These are phyloP conservation scores for Raja brachyura DNA, from an alignment of 2,113 vertebrate genomes.

Conservation along the genomic window DNA sequence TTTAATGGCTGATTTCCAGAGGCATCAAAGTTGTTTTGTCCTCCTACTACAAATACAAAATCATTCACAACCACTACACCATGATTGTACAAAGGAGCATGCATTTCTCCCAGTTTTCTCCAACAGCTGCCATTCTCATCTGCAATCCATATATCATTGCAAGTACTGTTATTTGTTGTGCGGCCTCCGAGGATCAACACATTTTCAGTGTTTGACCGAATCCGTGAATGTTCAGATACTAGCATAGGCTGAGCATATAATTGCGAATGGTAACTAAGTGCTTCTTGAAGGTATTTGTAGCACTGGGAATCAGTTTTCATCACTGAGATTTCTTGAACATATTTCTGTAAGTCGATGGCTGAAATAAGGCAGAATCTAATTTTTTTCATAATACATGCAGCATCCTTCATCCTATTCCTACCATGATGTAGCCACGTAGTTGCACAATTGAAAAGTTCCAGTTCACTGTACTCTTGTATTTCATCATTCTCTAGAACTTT, in stretches of 20 bases:
- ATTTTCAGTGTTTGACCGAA: rapidly evolving
- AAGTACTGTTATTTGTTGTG: conserved; percentile 39
- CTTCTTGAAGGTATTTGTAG: conserved; percentile 46
- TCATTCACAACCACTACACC: conserved; percentile 41
- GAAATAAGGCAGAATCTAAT: conserved; percentile 51
- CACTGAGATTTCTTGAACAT: conserved; percentile 40
- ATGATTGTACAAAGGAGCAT: conserved; percentile 51
- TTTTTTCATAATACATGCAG: conserved; percentile 36
- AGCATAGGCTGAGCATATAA: conserved; percentile 43
- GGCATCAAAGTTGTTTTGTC: conserved; percentile 51
- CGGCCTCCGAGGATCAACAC: conserved; percentile 49
- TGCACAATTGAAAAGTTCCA: conserved; percentile 45
- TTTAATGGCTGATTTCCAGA: conserved; percentile 49
- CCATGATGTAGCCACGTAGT: conserved; percentile 45
- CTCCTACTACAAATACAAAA: conserved; percentile 54
- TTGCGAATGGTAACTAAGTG: conserved; percentile 48
- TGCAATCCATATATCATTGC: conserved; percentile 48
- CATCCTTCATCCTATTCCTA: background rate
- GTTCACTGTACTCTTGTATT: conserved; percentile 32
- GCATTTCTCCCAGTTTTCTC: conserved; percentile 44
- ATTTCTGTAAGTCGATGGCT: conserved; percentile 43
- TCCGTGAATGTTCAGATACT: background rate
- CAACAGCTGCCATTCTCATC: conserved; percentile 42
- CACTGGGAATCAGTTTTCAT: conserved; percentile 46
- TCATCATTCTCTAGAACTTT: conserved; percentile 44